phyloP scores from a whole-genome alignment of 1,140 invertebrate species.

The Muscidifurax raptorellus region DNA sequence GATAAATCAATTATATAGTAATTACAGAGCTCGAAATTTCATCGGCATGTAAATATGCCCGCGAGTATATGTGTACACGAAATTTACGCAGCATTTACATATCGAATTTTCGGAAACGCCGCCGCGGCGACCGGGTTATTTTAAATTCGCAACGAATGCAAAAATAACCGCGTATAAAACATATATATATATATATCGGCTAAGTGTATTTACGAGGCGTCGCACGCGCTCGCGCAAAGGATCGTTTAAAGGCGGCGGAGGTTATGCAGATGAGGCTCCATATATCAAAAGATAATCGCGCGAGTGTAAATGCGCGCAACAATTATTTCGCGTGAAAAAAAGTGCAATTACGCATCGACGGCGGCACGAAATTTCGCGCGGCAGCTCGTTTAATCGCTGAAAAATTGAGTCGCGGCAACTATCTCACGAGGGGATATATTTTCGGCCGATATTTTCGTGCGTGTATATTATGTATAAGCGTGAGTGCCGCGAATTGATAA shows the following conservation, averaged over 20 bases:
- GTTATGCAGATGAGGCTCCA: conserved; percentile 31
- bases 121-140: not conserved
- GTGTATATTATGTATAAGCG: too few species aligned
- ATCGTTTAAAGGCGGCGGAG: not conserved
- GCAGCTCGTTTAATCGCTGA: conserved; percentile 45
- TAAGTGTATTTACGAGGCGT: conserved; percentile 23
- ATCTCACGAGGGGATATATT: conserved; percentile 42
- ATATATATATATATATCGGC: not conserved
- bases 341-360: not conserved
- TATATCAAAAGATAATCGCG: conserved; percentile 31
- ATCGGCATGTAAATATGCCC: not conserved
- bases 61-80: not conserved
- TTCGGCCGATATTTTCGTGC: too few species aligned
- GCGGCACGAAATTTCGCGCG: not conserved
- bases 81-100: not conserved
- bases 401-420: conserved; percentile 2
- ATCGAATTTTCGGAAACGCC: not conserved
- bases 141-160: conserved; percentile 2
- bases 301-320: not conserved
- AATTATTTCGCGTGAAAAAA: conserved; percentile 37
- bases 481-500: conserved; percentile 30
- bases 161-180: not conserved
- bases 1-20: not conserved
- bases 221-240: not conserved
- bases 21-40: not conserved